Percentiles rank a stretch among this genome's conserved stretches.
These are phyloP conservation scores for Chaetops frenatus DNA, from an alignment of 2,113 vertebrate genomes.

Conservation along the genomic window DNA sequence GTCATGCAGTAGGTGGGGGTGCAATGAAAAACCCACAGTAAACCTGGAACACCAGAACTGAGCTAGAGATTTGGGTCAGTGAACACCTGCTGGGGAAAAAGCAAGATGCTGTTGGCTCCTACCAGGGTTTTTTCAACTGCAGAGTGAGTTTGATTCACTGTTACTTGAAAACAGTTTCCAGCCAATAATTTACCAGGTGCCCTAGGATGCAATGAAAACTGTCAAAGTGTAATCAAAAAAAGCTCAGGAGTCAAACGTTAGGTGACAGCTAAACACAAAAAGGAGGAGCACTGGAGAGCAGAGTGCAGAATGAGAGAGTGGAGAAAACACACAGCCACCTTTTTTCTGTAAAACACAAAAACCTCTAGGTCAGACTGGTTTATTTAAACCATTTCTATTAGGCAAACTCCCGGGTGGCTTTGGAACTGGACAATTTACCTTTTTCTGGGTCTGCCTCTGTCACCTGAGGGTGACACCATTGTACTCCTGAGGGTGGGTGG, in stretches of 20 bases:
- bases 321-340: accelerated
- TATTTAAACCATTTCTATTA: not conserved
- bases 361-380: not conserved
- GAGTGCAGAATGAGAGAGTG: not conserved
- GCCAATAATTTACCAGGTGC: not conserved
- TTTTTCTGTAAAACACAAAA: not conserved
- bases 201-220: not conserved
- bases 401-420: not conserved
- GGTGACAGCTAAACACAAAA: not conserved
- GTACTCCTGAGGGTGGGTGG: not conserved
- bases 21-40: not conserved
- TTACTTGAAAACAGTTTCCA: not conserved
- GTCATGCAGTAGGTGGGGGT: not conserved
- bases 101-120: not conserved
- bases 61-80: not conserved
- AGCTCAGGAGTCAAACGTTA: not conserved
- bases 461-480: not conserved
- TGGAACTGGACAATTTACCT: not conserved
- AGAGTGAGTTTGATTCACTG: not conserved
- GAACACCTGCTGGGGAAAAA: not conserved
- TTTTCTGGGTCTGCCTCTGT: not conserved
- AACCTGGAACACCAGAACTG: not conserved
- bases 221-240: not conserved
- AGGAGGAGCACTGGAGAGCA: too few relatives aligned
- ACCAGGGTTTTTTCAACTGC: not conserved